phyloP scores from a whole-genome alignment of 2,113 vertebrate species.

The Indri indri region DNA sequence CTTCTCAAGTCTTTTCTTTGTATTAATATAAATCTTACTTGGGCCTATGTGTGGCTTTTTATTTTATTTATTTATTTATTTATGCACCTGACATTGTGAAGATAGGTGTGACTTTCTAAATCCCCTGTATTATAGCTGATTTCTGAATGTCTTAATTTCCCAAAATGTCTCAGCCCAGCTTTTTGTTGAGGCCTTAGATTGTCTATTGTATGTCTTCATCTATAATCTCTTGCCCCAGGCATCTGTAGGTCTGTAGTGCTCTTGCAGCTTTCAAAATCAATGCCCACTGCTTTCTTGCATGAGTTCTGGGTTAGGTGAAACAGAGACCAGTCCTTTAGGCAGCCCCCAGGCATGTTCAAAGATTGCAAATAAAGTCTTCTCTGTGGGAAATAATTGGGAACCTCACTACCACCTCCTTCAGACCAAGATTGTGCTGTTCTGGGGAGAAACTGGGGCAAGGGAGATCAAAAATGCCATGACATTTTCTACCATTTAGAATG shows the following conservation, averaged over 20 bases:
- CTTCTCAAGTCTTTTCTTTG: neutral
- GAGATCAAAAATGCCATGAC: neutral
- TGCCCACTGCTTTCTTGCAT: neutral
- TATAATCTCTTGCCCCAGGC: neutral
- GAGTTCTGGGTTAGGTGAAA: neutral
- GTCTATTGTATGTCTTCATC: neutral
- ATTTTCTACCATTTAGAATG: neutral
- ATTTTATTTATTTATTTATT: too few species aligned
- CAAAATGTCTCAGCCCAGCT: neutral
- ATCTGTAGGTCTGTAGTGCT: neutral
- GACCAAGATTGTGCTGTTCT: neutral
- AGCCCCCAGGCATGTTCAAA: neutral
- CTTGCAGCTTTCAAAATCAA: neutral
- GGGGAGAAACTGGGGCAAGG: neutral
- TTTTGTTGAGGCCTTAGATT: neutral
- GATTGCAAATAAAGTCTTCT: neutral
- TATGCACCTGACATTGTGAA: too few species aligned
- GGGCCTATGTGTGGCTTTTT: neutral
- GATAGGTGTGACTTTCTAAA: neutral
- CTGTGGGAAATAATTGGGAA: neutral
- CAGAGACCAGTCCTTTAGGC: neutral
- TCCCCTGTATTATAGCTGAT: neutral
- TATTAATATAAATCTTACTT: neutral
- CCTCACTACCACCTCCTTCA: neutral
- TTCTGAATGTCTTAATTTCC: neutral